Percentiles rank a stretch among this genome's conserved stretches.
phyloP scores from a whole-genome alignment of 2,113 vertebrate genomes.

The Mus pahari region DNA sequence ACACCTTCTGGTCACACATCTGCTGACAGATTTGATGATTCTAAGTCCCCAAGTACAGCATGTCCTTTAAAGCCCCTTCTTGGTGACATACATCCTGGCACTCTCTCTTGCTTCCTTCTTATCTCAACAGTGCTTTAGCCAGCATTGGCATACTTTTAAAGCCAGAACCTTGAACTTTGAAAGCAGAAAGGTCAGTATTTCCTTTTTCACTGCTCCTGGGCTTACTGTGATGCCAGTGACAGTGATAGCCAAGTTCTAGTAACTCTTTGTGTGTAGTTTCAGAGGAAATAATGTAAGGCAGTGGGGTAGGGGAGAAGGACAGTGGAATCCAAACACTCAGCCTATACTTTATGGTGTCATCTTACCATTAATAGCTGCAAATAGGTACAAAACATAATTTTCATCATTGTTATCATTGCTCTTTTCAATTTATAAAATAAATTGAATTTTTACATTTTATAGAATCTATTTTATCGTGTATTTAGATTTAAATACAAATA shows the following conservation, averaged over 20 bases:
- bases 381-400: background rate
- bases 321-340: background rate
- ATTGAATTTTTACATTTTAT: background rate
- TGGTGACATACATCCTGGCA: background rate
- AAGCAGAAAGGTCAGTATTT: background rate
- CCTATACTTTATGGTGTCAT: background rate
- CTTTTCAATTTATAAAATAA: background rate
- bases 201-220: background rate
- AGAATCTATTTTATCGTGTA: background rate
- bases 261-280: background rate
- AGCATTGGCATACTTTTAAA: background rate
- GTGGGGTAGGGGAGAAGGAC: no score
- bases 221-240: background rate
- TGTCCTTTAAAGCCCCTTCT: background rate
- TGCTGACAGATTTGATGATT: background rate
- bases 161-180: background rate
- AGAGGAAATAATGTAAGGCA: background rate
- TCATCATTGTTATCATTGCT: background rate
- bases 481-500: constrained; percentile 25
- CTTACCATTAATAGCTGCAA: background rate
- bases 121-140: background rate
- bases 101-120: background rate
- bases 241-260: background rate
- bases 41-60: background rate
- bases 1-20: background rate